Evolutionary conservation across 2,888 invertebrate species (phyloP), one percentile per base, ranked within the genome.

Genomic region (Hypomecis atomaria): DNA sequence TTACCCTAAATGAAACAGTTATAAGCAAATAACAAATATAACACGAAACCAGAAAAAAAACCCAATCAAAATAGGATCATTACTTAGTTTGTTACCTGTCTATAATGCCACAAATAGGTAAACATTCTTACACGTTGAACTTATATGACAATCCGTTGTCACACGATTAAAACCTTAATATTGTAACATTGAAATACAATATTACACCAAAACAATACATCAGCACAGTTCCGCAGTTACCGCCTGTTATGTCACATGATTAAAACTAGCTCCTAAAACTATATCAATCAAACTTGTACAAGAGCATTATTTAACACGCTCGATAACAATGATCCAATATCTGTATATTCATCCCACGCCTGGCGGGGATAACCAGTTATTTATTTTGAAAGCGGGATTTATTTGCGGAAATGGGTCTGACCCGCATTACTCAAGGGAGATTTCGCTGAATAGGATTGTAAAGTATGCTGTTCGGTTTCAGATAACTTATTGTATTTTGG

Each of bases 351-450:
- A 77, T 73, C 76, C 76, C 74, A 65, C 71, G 74, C 72, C 78
- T 72, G 71, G 73, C 77, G 70, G 76, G 78, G 75, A 78, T 78
- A 78, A 79, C 82, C 81, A 85, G 85, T 88, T 89, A 88, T 88
- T 88, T 89, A 88, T 87, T 86, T 87, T 86, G 85, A 87, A 82
- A 82, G 64, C 78, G 81, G 86, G 87, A 88, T 89, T 89, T 90
- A 89, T 90, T 86, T 87, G 85, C 86, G 87, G 87, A 86, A 87
- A 86, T 84, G 86, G 88, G 87, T 81, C 84, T 81, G 85, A 88
- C 89, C 89, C 88, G 83, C 84, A 89, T 89, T 87, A 88, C 85
- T 89, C 89, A 88, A 83, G 87, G 86, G 86, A 89, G 86, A 87
- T 87, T 87, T 83, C 78, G 83, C 85, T 86, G 88, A 87, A 86